phyloP scores from a whole-genome alignment of 2,888 invertebrate species.

The Callinectes sapidus region DNA sequence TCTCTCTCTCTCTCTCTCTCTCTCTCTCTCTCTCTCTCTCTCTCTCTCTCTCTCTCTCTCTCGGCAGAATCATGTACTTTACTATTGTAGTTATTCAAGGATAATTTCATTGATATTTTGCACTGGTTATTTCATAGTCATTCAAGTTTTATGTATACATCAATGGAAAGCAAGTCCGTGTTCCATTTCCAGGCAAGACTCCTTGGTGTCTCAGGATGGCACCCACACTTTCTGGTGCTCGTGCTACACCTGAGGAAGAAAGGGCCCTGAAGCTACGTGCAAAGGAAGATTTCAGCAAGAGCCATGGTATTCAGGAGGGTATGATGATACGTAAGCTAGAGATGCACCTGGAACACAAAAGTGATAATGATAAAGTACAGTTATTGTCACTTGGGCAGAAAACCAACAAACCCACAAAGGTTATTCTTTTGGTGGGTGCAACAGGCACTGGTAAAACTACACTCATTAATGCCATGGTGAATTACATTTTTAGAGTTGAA shows the following conservation, averaged over 20 bases:
- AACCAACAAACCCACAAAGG: constrained; percentile 49
- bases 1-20: constrained; percentile 1
- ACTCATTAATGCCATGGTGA: constrained; percentile 70
- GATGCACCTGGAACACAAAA: constrained; percentile 50
- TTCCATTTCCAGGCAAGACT: constrained; percentile 17
- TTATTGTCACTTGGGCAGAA: constrained; percentile 42
- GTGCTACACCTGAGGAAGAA: background rate
- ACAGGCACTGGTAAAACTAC: constrained; percentile 71
- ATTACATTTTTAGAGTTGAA: constrained; percentile 63
- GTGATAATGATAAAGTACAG: constrained; percentile 49
- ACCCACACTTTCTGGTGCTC: background rate
- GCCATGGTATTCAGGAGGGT: constrained; percentile 31
- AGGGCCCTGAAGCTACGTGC: constrained; percentile 18
- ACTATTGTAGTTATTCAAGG: background rate
- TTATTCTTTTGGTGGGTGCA: constrained; percentile 64
- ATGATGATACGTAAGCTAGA: constrained; percentile 47
- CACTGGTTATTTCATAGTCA: background rate
- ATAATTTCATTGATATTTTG: background rate
- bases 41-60: constrained; percentile 1
- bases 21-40: constrained; percentile 1
- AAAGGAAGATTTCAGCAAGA: constrained; percentile 35
- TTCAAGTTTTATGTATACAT: background rate
- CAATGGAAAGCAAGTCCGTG: background rate
- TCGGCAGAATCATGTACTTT: no score
- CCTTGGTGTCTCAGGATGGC: background rate